Conservation (phyloP, 1,140 invertebrate species). For the Myzus persicae region DNA sequence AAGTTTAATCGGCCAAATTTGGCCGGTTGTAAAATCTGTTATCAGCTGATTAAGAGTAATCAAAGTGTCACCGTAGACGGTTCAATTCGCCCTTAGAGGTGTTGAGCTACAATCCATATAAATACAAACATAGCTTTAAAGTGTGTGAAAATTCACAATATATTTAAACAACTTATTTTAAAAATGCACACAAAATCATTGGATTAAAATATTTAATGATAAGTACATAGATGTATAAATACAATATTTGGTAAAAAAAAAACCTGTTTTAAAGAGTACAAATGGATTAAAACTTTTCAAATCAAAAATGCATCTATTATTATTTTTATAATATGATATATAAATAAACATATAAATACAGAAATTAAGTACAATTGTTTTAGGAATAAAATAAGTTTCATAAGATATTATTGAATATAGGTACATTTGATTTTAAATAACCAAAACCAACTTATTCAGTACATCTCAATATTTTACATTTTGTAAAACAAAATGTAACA, state of each 20-base stretch:
- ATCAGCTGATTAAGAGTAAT: too few relatives aligned
- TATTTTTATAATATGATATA: neutral
- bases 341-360: neutral
- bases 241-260: constrained; percentile 31
- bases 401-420: constrained; percentile 5
- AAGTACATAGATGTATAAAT: neutral
- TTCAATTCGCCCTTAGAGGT: too few relatives aligned
- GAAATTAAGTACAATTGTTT: neutral
- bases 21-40: too few relatives aligned
- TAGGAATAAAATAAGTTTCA: neutral
- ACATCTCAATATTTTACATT: neutral
- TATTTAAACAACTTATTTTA: constrained; percentile 32
- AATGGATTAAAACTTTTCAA: neutral
- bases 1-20: too few relatives aligned
- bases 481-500: neutral
- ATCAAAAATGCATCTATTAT: constrained; percentile 12
- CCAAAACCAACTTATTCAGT: neutral
- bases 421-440: neutral
- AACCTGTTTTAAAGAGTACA: neutral
- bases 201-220: neutral
- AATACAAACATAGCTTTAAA: neutral
- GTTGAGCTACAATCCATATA: too few relatives aligned
- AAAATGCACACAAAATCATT: constrained; percentile 39
- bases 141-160: constrained; percentile 26
- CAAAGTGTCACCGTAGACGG: too few relatives aligned